These are phyloP conservation scores for Ailuropoda melanoleuca DNA, from an alignment of 2,113 vertebrate species.

Conservation along the genomic window DNA sequence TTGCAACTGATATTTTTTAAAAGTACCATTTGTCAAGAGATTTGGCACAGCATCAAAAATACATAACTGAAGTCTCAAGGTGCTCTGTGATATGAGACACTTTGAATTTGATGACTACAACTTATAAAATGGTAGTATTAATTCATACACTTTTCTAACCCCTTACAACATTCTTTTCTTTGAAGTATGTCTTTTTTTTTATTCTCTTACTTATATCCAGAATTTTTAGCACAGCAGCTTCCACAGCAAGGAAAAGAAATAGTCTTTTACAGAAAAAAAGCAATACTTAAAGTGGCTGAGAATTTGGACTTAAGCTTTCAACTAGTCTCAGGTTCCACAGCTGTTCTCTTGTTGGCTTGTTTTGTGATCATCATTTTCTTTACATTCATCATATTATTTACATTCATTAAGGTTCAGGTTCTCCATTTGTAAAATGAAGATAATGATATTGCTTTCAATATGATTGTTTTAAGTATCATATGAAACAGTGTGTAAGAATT, in stretches of 20 bases:
- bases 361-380: not conserved
- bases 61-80: not conserved
- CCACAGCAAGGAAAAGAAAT: not conserved
- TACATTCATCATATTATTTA: not conserved
- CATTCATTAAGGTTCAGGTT: not conserved
- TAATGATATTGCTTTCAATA: not conserved
- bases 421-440: not conserved
- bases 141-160: not conserved
- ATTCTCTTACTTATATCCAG: not conserved
- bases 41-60: not conserved
- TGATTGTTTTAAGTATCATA: not conserved
- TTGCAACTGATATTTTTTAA: not conserved
- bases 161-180: not conserved
- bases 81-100: not conserved
- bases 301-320: not conserved
- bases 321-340: not conserved
- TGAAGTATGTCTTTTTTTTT: not conserved
- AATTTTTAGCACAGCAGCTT: not conserved
- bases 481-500: not conserved
- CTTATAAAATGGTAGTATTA: conserved; percentile 4
- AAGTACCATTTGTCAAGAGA: not conserved
- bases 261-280: not conserved
- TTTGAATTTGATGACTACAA: not conserved
- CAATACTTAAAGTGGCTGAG: not conserved
- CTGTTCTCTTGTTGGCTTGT: not conserved